phyloP scores from a whole-genome alignment of 2,888 invertebrate genomes.

The Apamea anceps region DNA sequence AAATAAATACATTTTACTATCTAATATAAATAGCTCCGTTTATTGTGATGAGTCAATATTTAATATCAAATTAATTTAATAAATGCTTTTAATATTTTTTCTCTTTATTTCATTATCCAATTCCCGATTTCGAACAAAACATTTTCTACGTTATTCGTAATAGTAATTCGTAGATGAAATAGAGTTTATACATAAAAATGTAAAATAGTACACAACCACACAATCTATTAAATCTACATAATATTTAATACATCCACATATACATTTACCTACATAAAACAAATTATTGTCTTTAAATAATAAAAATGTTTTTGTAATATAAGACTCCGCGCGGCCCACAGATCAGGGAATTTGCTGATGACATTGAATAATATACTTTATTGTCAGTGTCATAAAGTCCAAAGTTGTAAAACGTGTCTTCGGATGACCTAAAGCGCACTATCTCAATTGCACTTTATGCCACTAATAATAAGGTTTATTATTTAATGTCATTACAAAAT shows the following conservation, averaged over 20 bases:
- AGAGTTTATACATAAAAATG: not conserved
- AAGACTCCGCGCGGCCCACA: not conserved
- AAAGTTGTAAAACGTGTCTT: not conserved
- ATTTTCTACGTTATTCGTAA: not conserved
- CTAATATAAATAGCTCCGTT: slow-evolving; percentile 11
- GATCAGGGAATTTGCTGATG: not conserved
- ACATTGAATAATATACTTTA: slow-evolving; percentile 11
- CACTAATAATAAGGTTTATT: slow-evolving; percentile 4
- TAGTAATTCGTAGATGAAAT: slow-evolving; percentile 1
- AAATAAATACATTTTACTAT: slow-evolving; percentile 31
- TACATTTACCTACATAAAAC: slow-evolving; percentile 11
- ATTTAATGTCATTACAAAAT: slow-evolving; percentile 4
- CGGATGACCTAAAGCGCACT: not conserved
- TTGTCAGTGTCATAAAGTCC: fast-evolving
- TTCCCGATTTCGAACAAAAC: slow-evolving; percentile 6
- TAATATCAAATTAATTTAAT: slow-evolving; percentile 14
- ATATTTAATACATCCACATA: slow-evolving; percentile 8
- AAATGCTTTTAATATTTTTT: slow-evolving; percentile 15
- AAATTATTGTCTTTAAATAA: slow-evolving; percentile 20
- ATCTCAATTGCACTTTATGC: slow-evolving; percentile 1
- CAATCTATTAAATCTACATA: slow-evolving; percentile 18
- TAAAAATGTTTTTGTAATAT: not conserved
- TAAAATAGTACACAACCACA: slow-evolving; percentile 18
- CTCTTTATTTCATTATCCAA: not conserved
- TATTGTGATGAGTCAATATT: slow-evolving; percentile 5